Evolutionary conservation across 2,888 invertebrate species (phyloP).

Genomic region (Escarpia spicata): DNA sequence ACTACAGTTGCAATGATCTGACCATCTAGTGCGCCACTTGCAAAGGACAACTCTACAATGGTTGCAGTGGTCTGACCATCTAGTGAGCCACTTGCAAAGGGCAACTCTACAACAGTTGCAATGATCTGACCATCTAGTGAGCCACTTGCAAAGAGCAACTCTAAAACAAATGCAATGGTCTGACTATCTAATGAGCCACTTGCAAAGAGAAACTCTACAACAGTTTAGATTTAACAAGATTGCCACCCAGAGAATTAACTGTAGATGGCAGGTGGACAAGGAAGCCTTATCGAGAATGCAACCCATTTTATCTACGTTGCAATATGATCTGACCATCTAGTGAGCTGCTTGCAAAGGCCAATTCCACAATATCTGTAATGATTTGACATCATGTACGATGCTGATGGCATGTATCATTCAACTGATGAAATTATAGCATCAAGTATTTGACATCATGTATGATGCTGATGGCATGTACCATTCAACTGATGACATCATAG

Average conservation of each 20-base stretch:
- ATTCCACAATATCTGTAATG: too few relatives aligned
- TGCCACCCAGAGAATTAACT: too few relatives aligned
- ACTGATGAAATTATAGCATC: too few relatives aligned
- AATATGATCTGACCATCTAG: neutral
- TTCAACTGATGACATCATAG: neutral
- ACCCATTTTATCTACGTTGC: neutral
- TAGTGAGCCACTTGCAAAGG: conserved; percentile 55
- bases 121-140: conserved; percentile 54
- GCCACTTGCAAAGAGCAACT: conserved; percentile 49
- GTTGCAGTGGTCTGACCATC: too few relatives aligned
- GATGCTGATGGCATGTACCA: neutral
- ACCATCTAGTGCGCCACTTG: conserved; percentile 61
- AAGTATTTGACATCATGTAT: too few relatives aligned
- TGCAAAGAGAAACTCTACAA: conserved; percentile 37
- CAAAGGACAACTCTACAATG: conserved; percentile 32
- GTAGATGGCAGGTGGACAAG: too few relatives aligned
- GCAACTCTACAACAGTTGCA: neutral
- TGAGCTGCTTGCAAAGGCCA: too few relatives aligned
- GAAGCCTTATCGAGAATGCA: too few relatives aligned
- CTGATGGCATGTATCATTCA: too few relatives aligned
- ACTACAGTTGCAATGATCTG: neutral
- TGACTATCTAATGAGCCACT: conserved; percentile 61
- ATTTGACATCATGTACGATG: too few relatives aligned
- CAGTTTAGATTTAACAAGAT: neutral
- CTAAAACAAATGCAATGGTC: neutral